Evolutionary conservation across 2,888 invertebrate genomes (phyloP).

Genomic region (Patella pellucida): DNA sequence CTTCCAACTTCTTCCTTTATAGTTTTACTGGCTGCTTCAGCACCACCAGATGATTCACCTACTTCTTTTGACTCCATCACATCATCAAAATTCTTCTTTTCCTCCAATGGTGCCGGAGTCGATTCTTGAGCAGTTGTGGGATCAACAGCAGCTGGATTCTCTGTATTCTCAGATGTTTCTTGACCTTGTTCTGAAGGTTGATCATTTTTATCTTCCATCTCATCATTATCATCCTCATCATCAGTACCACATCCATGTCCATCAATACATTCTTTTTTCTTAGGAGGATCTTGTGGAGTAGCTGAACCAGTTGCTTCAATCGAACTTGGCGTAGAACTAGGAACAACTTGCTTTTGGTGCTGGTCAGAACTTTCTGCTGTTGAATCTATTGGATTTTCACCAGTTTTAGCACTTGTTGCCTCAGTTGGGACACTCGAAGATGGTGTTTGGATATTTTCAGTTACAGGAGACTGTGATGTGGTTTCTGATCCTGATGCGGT

Average conservation of each 20-base stretch:
- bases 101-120: not conserved
- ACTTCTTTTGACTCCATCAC: not conserved
- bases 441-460: too few species aligned
- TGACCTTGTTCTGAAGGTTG: conserved; percentile 20
- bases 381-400: too few species aligned
- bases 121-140: not conserved
- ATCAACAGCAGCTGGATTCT: conserved; percentile 18
- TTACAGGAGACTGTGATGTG: too few species aligned
- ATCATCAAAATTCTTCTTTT: not conserved
- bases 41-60: not conserved
- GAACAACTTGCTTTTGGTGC: too few species aligned
- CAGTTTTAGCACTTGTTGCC: too few species aligned
- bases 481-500: too few species aligned
- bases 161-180: conserved; percentile 18
- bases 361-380: too few species aligned
- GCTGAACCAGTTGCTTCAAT: not conserved
- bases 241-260: conserved; percentile 48
- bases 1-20: conserved; percentile 27
- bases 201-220: not conserved
- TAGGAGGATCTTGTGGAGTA: conserved; percentile 30
- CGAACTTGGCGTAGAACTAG: too few species aligned
- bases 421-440: too few species aligned
- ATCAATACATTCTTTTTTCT: conserved; percentile 36
- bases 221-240: conserved; percentile 34
- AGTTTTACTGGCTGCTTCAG: not conserved